These are phyloP conservation scores for Anoplophora glabripennis DNA, from an alignment of 1,140 invertebrate species.

Conservation along the genomic window DNA sequence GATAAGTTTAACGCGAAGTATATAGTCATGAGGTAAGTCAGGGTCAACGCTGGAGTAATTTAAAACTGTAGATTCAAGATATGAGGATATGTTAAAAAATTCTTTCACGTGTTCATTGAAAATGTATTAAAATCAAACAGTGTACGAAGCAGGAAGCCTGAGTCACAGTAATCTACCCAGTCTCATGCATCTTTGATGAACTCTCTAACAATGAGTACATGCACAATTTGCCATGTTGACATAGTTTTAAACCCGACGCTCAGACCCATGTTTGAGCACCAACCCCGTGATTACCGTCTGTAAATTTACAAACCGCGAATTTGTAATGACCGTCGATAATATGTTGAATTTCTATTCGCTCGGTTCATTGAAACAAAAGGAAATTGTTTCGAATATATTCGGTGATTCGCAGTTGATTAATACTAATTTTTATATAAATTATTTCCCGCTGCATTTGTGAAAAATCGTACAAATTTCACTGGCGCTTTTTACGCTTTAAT, in stretches of 20 bases:
- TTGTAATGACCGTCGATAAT: constrained; percentile 13
- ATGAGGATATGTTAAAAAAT: constrained; percentile 26
- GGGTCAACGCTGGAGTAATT: too few relatives aligned
- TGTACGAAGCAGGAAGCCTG: constrained; percentile 16
- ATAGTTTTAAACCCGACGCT: constrained; percentile 41
- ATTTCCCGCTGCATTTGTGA: too few relatives aligned
- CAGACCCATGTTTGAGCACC: constrained; percentile 22
- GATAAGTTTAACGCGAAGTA: too few relatives aligned
- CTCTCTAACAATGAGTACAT: constrained; percentile 41
- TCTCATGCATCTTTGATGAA: constrained; percentile 44
- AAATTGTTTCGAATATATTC: too few relatives aligned
- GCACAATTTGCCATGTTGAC: constrained; percentile 47
- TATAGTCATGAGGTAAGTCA: too few relatives aligned
- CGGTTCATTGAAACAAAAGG: too few relatives aligned
- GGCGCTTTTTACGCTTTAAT: too few relatives aligned
- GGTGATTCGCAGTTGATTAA: too few relatives aligned
- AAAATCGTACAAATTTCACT: too few relatives aligned
- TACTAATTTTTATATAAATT: too few relatives aligned
- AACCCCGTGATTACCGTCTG: constrained; percentile 27
- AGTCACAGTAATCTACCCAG: constrained; percentile 21
- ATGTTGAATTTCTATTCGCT: too few relatives aligned
- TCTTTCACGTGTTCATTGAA: constrained; percentile 46
- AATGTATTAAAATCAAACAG: constrained; percentile 49
- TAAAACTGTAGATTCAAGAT: constrained; percentile 32
- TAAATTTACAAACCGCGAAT: constrained; percentile 21